Percentiles rank a stretch among this genome's conserved stretches.
phyloP scores from a whole-genome alignment of 2,113 vertebrate species.

The Dermatemys mawii region DNA sequence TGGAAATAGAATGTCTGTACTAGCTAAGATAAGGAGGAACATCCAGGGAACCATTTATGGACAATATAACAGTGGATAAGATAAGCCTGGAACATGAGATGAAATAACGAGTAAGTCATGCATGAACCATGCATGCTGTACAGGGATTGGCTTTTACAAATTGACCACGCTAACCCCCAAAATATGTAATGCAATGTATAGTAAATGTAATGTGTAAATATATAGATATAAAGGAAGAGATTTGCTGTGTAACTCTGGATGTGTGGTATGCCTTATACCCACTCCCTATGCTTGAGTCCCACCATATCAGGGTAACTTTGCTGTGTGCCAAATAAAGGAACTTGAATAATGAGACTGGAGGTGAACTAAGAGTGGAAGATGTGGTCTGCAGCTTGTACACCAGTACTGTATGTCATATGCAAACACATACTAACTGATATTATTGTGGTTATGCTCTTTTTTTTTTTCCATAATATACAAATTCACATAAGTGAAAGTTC shows the following conservation, averaged over 20 bases:
- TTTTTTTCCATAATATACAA: rapidly evolving
- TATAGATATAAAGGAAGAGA: background rate
- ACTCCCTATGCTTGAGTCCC: background rate
- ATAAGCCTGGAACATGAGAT: background rate
- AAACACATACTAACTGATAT: background rate
- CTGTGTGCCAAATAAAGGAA: no score
- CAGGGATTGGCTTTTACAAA: background rate
- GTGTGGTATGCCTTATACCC: background rate
- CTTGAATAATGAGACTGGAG: background rate
- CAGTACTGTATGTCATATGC: background rate
- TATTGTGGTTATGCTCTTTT: rapidly evolving
- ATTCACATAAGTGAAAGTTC: background rate
- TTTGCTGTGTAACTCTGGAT: background rate
- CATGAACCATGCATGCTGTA: background rate
- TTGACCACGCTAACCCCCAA: no score
- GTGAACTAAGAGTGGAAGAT: background rate
- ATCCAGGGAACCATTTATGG: background rate
- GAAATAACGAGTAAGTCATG: background rate
- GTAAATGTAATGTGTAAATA: background rate
- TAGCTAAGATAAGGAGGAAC: background rate
- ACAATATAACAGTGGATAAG: background rate
- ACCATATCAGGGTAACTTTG: background rate
- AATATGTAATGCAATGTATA: background rate
- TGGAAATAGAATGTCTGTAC: background rate
- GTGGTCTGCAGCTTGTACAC: background rate